These are phyloP conservation scores for Macrocentrus cingulum DNA, from an alignment of 1,140 invertebrate genomes.

Conservation along the genomic window DNA sequence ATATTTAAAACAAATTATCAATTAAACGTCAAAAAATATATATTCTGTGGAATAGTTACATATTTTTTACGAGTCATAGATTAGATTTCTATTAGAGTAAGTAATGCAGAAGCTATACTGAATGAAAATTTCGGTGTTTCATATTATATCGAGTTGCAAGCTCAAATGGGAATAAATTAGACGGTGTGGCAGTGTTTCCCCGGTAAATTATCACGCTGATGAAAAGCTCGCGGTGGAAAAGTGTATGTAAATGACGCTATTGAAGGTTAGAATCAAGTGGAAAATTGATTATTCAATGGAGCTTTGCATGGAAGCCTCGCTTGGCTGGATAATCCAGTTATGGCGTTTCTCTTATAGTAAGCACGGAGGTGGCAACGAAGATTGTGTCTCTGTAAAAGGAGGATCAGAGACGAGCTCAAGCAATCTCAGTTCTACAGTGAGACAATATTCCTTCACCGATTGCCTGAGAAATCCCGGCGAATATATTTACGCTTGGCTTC, in stretches of 20 bases:
- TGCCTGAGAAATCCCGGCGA: slow-evolving; percentile 17
- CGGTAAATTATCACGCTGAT: no score
- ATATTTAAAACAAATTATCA: no score
- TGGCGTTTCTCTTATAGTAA: slow-evolving; percentile 24
- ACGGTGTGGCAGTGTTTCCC: no score
- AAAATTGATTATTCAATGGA: slow-evolving; percentile 29
- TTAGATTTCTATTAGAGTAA: no score
- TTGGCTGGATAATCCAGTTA: slow-evolving; percentile 29
- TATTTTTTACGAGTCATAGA: no score
- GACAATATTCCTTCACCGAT: slow-evolving; percentile 21
- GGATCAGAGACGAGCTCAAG: slow-evolving; percentile 14
- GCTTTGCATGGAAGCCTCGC: slow-evolving; percentile 8
- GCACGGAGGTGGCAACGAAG: slow-evolving; percentile 10
- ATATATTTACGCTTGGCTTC: slow-evolving; percentile 14
- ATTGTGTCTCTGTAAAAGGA: slow-evolving; percentile 15
- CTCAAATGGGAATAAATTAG: no score
- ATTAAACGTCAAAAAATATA: no score
- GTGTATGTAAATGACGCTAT: background rate
- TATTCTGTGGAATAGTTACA: no score
- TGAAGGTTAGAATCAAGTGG: slow-evolving; percentile 12
- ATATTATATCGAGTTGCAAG: no score
- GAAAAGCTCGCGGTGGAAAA: no score
- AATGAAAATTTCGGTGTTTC: no score
- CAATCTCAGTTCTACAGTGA: slow-evolving; percentile 20
- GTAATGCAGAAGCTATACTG: no score